Evolutionary conservation across 2,888 invertebrate genomes (phyloP), one percentile per base, ranked within the genome.

Genomic region (Candidula unifasciata): DNA sequence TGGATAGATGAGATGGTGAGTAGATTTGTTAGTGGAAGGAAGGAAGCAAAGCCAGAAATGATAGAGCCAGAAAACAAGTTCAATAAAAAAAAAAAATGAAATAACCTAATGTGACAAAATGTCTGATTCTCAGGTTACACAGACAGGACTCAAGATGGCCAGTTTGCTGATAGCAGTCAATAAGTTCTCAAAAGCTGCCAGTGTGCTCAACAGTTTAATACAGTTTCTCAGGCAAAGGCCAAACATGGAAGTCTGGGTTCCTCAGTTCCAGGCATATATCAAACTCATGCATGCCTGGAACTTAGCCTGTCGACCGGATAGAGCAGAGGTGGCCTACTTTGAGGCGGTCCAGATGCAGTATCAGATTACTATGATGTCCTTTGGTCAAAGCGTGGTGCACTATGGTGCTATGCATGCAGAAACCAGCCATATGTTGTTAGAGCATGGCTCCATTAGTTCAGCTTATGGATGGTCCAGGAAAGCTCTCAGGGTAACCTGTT

Each of bases 291-390:
- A 89, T 16, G 82, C 91, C 18, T 86, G 90, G 10, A 93, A 91
- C 86, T 88, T 88, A 84, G 90, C 91, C 81, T 89, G 90, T 78
- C 88, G 91, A 33, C 90, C 90, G 74, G 77, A 85, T 21, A 89
- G 88, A 64, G 90, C 91, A 8, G 90, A 91, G 78, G 84, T 84
- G 54, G 89, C 91, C 1, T 90, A 90, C 82, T 89, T 89, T 86
- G 86, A 89, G 80, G 91, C 91, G 3, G 87, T 87, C 24, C 89
- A 91, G 86, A 87, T 91, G 87, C 88, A 87, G 8, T 90, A 89
- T 89, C 89, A 91, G 81, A 92, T 92, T 35, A 87, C 90, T 74
- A 88, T 91, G 91, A 90, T 91, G 90, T 92, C 93, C 5, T 92
- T 92, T 88, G 92, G 92, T 37, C 89, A 91, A 87, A 89, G 90